phyloP scores from a whole-genome alignment of 2,888 invertebrate genomes.

The Timema cristinae region DNA sequence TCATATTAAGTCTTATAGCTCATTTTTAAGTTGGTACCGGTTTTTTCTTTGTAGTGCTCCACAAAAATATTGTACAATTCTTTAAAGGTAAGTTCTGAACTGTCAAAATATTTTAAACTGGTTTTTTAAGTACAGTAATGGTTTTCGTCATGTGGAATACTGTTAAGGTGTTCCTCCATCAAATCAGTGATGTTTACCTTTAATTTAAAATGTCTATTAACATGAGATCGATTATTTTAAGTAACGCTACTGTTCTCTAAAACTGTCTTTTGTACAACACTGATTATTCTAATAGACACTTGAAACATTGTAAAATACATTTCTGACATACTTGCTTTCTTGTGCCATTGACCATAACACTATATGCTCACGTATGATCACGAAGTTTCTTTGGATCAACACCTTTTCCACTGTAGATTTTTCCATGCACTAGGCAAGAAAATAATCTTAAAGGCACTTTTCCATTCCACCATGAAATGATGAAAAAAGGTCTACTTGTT shows the following conservation, averaged over 20 bases:
- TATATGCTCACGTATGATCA: not conserved
- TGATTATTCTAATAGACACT: not conserved
- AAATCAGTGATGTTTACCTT: not conserved
- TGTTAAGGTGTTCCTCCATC: slow-evolving; percentile 1
- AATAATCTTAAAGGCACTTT: not conserved
- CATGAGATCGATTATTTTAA: not conserved
- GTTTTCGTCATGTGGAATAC: slow-evolving; percentile 6
- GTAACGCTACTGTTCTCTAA: not conserved
- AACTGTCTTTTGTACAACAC: not conserved
- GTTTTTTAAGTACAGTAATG: slow-evolving; percentile 10
- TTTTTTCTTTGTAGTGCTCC: not conserved
- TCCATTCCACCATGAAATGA: not conserved
- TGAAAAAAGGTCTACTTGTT: not conserved
- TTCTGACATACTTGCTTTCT: not conserved
- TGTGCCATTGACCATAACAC: slow-evolving; percentile 3
- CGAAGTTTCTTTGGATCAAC: slow-evolving; percentile 8
- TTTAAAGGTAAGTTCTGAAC: not conserved
- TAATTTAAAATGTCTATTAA: not conserved
- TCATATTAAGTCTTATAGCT: slow-evolving; percentile 11
- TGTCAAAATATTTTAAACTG: slow-evolving; percentile 5
- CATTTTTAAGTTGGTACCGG: slow-evolving; percentile 10
- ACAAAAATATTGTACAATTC: not conserved
- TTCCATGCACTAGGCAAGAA: not conserved
- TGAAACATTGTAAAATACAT: slow-evolving; percentile 7
- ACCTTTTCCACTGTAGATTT: not conserved